Base-by-base conservation (phyloP, 2,888 invertebrate species). In the Fragum sueziense region DNA sequence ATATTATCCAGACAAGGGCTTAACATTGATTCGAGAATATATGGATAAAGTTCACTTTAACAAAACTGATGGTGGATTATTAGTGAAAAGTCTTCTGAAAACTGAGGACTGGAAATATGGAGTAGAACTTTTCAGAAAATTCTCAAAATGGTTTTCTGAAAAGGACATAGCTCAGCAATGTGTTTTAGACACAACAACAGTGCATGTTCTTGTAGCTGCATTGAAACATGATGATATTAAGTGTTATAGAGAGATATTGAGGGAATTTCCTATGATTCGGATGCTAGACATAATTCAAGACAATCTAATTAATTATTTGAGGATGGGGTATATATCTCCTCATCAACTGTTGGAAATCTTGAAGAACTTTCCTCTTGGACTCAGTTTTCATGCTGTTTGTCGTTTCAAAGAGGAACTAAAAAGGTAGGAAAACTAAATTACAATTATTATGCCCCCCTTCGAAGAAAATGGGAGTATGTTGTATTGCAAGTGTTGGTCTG, bases 71-170 rank as follows among this genome's bases (percentile, higher is more conserved):
- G 6, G 7, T 17, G 6, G 25, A 4, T 57, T 57, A 25, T 25
- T 57, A n/a, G 25, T 57, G 11, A 57, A 6, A 57, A 33, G 2
- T 34, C 31, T 62, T 33, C 34, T 29, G 31, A 34, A 34, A 20
- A 62, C 62, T 17, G 22, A 33, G 22, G 62, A 62, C 20, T 62
- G 34, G 31, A 62, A 62, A 29, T 62, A 20, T 14, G 62, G 33
- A 1, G 6, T 62, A 6, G 31, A 62, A n/a, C 33, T 33, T 1
- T 9, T 62, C 47, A 47, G 47, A 47, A 47, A 47, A 47, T 14
- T 47, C 47, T 41, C 17, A 41, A n/a, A n/a, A n/a, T n/a, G n/a
- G n/a, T n/a, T n/a, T n/a, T n/a, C n/a, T n/a, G n/a, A n/a, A n/a
- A n/a, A n/a, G n/a, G n/a, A n/a, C n/a, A n/a, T n/a, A n/a, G n/a